These are phyloP conservation scores for Mastomys natalensis DNA, from an alignment of 2,113 vertebrate genomes.

Conservation along the genomic window DNA sequence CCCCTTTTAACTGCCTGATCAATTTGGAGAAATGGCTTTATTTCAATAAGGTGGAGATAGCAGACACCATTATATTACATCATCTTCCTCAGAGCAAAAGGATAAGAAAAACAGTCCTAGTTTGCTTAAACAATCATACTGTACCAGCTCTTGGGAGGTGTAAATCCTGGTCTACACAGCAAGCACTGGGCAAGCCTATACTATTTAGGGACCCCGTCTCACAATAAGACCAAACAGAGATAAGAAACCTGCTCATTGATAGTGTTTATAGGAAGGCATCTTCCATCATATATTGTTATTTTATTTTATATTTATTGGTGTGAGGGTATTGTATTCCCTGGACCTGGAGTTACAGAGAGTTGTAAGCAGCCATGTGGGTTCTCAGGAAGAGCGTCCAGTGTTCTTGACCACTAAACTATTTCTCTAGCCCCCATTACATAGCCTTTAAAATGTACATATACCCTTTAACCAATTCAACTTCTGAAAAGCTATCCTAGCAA, in stretches of 20 bases:
- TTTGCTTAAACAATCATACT: not conserved
- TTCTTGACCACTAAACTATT: not conserved
- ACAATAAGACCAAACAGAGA: not conserved
- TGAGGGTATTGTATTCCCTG: not conserved
- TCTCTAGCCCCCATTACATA: not conserved
- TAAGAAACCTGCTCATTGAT: not conserved
- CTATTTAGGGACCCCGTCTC: no score
- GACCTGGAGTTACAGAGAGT: not conserved
- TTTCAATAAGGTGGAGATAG: not conserved
- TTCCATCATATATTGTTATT: not conserved
- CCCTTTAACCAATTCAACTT: not conserved
- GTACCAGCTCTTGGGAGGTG: not conserved
- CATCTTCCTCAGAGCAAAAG: not conserved
- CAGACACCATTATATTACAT: not conserved
- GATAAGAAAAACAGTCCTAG: not conserved
- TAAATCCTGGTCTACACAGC: not conserved
- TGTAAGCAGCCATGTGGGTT: not conserved
- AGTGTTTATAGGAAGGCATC: not conserved
- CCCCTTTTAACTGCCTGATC: not conserved
- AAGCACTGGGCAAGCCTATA: not conserved
- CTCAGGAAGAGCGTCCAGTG: not conserved
- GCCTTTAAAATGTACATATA: not conserved
- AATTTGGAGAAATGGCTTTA: not conserved
- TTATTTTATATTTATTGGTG: not conserved
- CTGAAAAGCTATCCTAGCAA: not conserved